Base-by-base conservation (phyloP, 2,797 vertebrate species). In the Alosa sapidissima region DNA sequence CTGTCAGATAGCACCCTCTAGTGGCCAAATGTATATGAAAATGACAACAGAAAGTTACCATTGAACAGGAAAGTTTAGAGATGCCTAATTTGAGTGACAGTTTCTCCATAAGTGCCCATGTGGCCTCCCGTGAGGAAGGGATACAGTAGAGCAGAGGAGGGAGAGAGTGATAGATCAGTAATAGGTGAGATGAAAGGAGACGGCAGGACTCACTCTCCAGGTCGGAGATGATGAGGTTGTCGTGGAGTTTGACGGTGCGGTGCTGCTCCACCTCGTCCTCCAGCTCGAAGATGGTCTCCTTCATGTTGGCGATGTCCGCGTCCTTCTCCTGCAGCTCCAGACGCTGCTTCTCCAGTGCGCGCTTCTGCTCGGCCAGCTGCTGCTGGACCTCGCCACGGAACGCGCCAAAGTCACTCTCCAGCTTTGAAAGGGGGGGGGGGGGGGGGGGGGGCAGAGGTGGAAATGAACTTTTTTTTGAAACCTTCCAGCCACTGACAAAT, bases 201-300 rank as follows among this genome's bases (percentile, higher is more conserved):
- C 33, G 0, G 33, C 2, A 4, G 24, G 16, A 95, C 97, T 96
- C 90, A 97, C 97, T 97, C 91, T 97, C 96, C 68, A 97, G 88
- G 87, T 97, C 96, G 0, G 96, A 96, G 87, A 97, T 96, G 75
- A 97, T 95, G 89, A 97, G 96, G 90, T 97, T 97, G 91, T 97
- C 96, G 0, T 97, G 96, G 47, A 97, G 96, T 81, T 97, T 97
- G 89, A 97, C 96, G 5, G 96, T 96, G 48, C 97, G 94, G 83
- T 97, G 96, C 87, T 97, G 97, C 58, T 97, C 97, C 10, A 97
- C 97, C 88, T 97, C 96, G 36, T 97, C 97, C 89, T 97, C 97
- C 87, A 97, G 86, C 86, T 97, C 97, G 86, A 97, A 97, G 89
- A 97, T 96, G 2, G 96, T 96, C 90, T 97, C 96, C 83, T 97